These are phyloP conservation scores for Nylanderia fulva DNA, from an alignment of 1,140 invertebrate genomes.

Conservation along the genomic window DNA sequence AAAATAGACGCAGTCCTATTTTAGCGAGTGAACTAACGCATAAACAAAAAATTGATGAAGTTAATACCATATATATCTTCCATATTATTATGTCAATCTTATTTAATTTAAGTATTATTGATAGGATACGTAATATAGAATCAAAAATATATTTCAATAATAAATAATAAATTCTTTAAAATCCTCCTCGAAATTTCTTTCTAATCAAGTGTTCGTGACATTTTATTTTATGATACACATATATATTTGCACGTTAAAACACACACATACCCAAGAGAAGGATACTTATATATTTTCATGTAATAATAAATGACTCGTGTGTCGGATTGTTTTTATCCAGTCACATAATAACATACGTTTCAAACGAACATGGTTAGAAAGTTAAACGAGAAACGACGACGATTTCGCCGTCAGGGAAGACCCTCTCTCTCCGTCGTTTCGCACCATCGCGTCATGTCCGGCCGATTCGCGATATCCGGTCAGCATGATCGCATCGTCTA, in stretches of 20 bases:
- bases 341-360: slow-evolving; percentile 13
- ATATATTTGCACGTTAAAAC: not conserved
- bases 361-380: slow-evolving; percentile 24
- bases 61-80: not conserved
- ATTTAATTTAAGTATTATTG: not conserved
- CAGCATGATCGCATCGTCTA: slow-evolving; percentile 46
- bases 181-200: not conserved
- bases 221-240: not conserved
- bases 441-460: slow-evolving; percentile 52
- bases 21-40: not conserved
- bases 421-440: slow-evolving; percentile 37
- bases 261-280: not conserved
- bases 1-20: not conserved
- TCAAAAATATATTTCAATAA: not conserved
- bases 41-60: not conserved
- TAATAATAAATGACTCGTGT: not conserved
- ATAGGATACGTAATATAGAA: not conserved
- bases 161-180: slow-evolving; percentile 1
- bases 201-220: not conserved
- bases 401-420: slow-evolving; percentile 31
- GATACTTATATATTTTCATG: not conserved
- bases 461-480: slow-evolving; percentile 44
- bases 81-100: not conserved
- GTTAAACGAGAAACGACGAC: slow-evolving; percentile 31
- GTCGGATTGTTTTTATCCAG: slow-evolving; percentile 1